Conservation (phyloP, 2,888 invertebrate species). For the Lymantria monacha region DNA sequence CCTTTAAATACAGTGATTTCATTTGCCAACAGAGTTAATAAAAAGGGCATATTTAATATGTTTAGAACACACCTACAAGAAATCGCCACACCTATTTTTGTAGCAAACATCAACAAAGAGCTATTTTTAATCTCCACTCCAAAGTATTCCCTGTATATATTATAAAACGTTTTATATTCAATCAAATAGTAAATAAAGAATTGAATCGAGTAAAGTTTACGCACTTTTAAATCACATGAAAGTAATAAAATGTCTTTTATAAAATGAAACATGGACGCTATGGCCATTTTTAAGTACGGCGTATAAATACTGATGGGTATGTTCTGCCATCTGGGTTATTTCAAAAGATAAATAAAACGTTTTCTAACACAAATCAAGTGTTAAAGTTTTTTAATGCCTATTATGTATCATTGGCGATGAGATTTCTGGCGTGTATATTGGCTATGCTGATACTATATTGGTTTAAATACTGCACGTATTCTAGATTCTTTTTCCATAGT, state of each 20-base stretch:
- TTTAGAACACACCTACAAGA: neutral
- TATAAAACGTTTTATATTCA: neutral
- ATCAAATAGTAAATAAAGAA: conserved; percentile 3
- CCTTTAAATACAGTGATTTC: too few relatives aligned
- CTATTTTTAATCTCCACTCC: conserved; percentile 1
- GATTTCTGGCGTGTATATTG: neutral
- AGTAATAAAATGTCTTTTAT: conserved; percentile 1
- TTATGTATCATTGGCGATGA: neutral
- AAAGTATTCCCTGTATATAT: neutral
- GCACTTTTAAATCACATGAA: neutral
- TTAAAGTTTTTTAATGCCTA: neutral
- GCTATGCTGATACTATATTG: neutral
- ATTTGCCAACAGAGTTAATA: too few relatives aligned
- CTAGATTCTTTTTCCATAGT: too few relatives aligned
- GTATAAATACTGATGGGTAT: neutral
- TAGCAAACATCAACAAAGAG: neutral
- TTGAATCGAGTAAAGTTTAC: neutral
- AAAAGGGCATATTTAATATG: neutral
- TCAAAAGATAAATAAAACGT: conserved; percentile 3
- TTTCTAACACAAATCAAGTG: neutral
- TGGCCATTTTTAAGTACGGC: neutral
- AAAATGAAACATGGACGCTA: neutral
- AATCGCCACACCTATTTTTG: neutral
- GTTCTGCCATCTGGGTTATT: conserved; percentile 3
- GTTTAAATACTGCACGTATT: too few relatives aligned